phyloP scores from a whole-genome alignment of 2,113 vertebrate genomes.

The Clupea harengus region DNA sequence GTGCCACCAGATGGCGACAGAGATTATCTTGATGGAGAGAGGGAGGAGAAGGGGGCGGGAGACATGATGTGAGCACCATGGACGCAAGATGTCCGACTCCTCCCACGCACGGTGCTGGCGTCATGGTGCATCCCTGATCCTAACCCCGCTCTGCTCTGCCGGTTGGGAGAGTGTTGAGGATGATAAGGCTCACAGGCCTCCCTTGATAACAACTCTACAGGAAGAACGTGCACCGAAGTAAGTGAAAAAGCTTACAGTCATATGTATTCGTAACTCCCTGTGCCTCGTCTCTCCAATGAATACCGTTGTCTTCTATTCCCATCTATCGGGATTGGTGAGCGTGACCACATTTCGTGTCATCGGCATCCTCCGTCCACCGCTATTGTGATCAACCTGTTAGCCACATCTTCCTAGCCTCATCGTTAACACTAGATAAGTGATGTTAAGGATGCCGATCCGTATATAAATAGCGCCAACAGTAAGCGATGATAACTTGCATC shows the following conservation, averaged over 20 bases:
- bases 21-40: background rate
- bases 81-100: conserved; percentile 1
- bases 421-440: background rate
- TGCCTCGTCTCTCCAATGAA: background rate
- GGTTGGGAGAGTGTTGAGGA: background rate
- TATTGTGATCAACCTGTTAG: background rate
- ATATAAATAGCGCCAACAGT: background rate
- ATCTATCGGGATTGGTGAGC: background rate
- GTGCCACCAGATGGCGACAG: background rate
- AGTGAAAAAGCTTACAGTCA: background rate
- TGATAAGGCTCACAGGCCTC: background rate
- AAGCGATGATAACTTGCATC: too few relatives aligned
- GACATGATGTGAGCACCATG: background rate
- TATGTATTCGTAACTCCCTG: background rate
- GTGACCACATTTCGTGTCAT: background rate
- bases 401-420: background rate
- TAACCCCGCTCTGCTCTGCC: background rate
- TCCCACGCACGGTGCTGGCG: background rate
- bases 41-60: background rate
- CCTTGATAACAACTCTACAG: background rate
- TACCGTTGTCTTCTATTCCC: background rate
- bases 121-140: background rate
- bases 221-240: background rate
- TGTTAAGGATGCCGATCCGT: background rate
- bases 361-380: background rate